Evolutionary conservation across 2,888 invertebrate species (phyloP), one percentile per base, ranked within the genome.

Genomic region (Ophion costatus): DNA sequence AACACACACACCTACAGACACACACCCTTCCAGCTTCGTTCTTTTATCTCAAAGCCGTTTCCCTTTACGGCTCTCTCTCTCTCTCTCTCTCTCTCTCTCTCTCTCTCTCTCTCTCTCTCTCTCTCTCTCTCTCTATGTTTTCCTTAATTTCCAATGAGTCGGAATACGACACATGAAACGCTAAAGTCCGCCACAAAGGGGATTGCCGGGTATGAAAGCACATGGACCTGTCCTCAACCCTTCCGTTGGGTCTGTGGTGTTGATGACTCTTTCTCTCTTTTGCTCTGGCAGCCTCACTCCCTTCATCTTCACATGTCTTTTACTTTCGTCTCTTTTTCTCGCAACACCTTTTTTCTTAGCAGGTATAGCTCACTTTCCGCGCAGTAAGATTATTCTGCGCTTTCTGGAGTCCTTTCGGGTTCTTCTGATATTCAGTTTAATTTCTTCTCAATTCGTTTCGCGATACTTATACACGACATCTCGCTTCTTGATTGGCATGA

Each of bases 131-230:
- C 51, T 86, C 88, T 90, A 89, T 90, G 86, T 90, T 91, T 91
- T 92, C 92, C 92, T 92, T 92, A 93, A 93, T 93, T 93, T 93
- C 92, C 93, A 93, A 93, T 93, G 93, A 93, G 92, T 93, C 90
- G 93, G 93, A 93, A 93, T 93, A 93, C 91, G 92, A 92, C 92
- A 92, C 92, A 92, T 92, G 92, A 93, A 93, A 92, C 92, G 92
- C 91, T 92, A 91, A 93, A 93, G 91, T 83, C 83, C 90, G 90
- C 88, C 91, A 92, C 93, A 93, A 93, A 93, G 93, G 91, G 90
- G 89, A 86, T 86, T 87, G 87, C 73, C 87, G 87, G 85, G 87
- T 87, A 88, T 51, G 74, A 85, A 85, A 83, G 75, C 81, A 63
- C 76, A 63, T 64, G 77, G 73, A 82, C 51, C 71, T 56, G 33